Evolutionary conservation across 1,140 invertebrate species (phyloP), one percentile per base, ranked within the genome.

Genomic region (Macrotrachela quadricornifera): DNA sequence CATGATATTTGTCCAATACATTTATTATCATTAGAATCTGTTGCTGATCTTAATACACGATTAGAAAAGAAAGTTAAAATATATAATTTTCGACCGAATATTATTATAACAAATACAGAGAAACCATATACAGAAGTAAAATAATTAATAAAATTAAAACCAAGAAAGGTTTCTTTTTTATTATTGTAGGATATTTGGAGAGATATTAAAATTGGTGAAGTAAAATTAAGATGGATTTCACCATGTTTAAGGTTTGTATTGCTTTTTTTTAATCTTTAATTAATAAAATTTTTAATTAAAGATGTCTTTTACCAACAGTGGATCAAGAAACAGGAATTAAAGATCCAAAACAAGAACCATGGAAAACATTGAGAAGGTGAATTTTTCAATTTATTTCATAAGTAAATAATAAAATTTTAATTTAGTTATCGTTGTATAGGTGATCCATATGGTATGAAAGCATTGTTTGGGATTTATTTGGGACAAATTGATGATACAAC

Each of bases 291-390:
- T 30, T 45, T 10, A 0, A 16, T 10, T 50, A 40, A 45, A 57
- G 64, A 56, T 67, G 65, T 57, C 54, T 61, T 16, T 43, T 64
- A 40, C 66, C 64, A 42, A 66, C 61, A 15, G 58, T 66, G 13
- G 59, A 66, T 54, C 61, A 58, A 14, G 59, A 59, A n/a, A 62
- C 49, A 36, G 66, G 62, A 30, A 49, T 61, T 10, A 55, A 55
- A 54, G 43, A 58, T 18, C 46, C 52, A n/a, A 56, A 57, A 36
- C 56, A 57, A 50, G 63, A 68, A 56, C 64, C 64, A 18, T 50
- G 67, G 11, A 61, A 58, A 49, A 67, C 65, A 17, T 50, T 68
- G 38, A 57, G 55, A 50, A 59, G 52, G 62, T 63, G 48, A 55
- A 46, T 37, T 9, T 9, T 30, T 8, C 2, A 2, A 30, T 30